Evolutionary conservation across 64 coral and sea anemone species (phyloP), one percentile per base, ranked within the genome.

Genomic region (Trachythela sp.): DNA sequence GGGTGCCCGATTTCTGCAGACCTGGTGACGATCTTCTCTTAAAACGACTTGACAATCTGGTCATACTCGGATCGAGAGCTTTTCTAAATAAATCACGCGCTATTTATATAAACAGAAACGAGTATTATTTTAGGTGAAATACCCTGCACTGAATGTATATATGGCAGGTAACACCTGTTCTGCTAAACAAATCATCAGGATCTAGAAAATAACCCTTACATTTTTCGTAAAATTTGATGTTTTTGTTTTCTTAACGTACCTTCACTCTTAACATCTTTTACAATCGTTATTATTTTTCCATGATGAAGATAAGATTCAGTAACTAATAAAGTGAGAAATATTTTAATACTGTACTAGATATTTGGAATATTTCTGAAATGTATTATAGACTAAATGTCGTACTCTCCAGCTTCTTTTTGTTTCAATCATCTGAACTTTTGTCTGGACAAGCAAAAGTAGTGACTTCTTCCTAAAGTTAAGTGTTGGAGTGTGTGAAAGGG

Each of bases 251-350:
- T 64, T 1, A 64, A 26, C 75, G 31, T 80, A 80, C 75, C 75
- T 80, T 37, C 75, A 80, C 75, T 80, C 30, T 80, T 80, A 80
- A 80, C 75, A 80, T 80, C 75, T 80, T 80, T 80, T 34, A 80
- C 75, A 80, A 80, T 80, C 30, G 10, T 80, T 34, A 80, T 80
- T 80, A 80, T 80, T 80, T 80, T 80, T 80, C 75, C 75, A 80
- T 80, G 75, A 80, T 80, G 75, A 38, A 80, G 75, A 80, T 80
- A 80, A 2, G 75, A 35, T 80, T 80, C 75, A 0, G 75, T 80
- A 15, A 80, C 75, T 80, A 39, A 80, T 22, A 36, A 80, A 80
- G 4, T 15, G 13, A 80, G 0, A 18, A 80, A 64, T 52, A 52
- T 11, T 52, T 52, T 52, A 20, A 15, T 20, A 52, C 1, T 52